phyloP scores from a whole-genome alignment of 2,113 vertebrate genomes.

The Acanthochromis polyacanthus region DNA sequence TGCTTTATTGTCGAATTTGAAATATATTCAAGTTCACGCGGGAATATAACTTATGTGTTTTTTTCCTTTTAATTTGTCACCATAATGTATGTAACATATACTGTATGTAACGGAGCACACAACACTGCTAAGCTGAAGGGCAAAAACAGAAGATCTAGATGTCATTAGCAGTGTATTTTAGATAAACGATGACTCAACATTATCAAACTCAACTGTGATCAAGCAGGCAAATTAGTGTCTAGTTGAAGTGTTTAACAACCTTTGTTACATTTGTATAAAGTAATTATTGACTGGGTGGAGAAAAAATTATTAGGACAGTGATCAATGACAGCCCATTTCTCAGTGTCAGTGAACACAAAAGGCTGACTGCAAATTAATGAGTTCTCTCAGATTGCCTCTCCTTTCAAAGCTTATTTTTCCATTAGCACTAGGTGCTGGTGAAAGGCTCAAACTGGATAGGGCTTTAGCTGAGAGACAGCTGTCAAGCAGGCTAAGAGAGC shows the following conservation, averaged over 20 bases:
- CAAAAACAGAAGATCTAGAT: not conserved
- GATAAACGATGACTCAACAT: constrained; percentile 4
- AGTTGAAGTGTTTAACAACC: constrained; percentile 6
- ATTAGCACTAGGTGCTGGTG: constrained; percentile 48
- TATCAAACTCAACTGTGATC: constrained; percentile 3
- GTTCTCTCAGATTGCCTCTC: constrained; percentile 35
- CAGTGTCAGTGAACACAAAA: constrained; percentile 54
- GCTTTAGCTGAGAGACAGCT: constrained; percentile 72
- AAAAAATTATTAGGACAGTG: constrained; percentile 40
- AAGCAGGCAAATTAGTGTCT: constrained; percentile 4
- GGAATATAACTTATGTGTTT: no score
- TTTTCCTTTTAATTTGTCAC: no score
- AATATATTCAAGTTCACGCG: no score
- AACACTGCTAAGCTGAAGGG: not conserved
- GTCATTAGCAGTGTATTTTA: not conserved
- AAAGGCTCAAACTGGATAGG: constrained; percentile 44
- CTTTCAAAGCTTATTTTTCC: constrained; percentile 62
- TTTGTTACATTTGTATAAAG: not conserved
- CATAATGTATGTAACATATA: not conserved
- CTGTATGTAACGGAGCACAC: not conserved
- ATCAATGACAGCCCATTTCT: constrained; percentile 34
- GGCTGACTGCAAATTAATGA: constrained; percentile 48
- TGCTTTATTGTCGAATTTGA: no score
- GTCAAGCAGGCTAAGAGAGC: constrained; percentile 63
- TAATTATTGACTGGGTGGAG: constrained; percentile 28